A percentile compares a stretch with the other conserved stretches of the same genome.
These are phyloP conservation scores for Dendrocopos noguchii DNA, from an alignment of 2,113 vertebrate genomes.

Conservation along the genomic window DNA sequence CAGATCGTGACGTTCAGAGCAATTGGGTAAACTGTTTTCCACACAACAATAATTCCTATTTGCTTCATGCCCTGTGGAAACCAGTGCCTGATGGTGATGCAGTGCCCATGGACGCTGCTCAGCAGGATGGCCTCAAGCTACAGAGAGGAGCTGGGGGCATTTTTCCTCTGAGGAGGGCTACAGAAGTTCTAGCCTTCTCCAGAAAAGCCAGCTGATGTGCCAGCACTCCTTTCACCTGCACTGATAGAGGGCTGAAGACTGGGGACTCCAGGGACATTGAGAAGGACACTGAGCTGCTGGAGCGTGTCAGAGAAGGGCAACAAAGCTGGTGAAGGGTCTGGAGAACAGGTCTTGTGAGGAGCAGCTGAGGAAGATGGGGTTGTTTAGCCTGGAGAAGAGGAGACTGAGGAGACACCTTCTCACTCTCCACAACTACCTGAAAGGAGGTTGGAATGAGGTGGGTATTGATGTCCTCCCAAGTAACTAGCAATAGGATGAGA, in stretches of 20 bases:
- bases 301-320: no score
- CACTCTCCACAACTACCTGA: no score
- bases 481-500: no score
- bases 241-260: background rate
- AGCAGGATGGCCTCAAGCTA: background rate
- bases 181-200: background rate
- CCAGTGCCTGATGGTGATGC: background rate
- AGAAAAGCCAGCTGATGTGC: background rate
- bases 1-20: conserved; percentile 36
- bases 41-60: background rate
- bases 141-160: background rate
- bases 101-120: accelerated
- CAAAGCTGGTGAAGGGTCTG: no score
- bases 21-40: conserved; percentile 11
- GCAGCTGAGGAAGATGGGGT: no score
- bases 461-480: no score
- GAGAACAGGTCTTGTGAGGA: no score
- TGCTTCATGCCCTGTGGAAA: background rate
- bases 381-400: no score
- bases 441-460: no score
- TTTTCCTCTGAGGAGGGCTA: background rate
- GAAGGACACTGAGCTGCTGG: no score
- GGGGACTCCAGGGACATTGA: background rate
- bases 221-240: background rate
- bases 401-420: no score